phyloP scores from a whole-genome alignment of 1,140 invertebrate species.

The Epicauta chinensis region DNA sequence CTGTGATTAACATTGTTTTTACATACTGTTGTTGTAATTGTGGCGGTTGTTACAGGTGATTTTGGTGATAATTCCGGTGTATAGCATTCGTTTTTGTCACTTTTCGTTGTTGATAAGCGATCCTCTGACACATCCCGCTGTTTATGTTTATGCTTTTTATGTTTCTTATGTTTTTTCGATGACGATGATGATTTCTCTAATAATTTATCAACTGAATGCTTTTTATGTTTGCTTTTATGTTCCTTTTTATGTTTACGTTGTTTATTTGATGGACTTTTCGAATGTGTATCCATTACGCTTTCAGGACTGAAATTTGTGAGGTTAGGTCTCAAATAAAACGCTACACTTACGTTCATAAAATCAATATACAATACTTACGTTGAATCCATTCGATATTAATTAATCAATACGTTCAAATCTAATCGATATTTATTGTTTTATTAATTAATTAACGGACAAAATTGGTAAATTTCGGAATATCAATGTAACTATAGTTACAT shows the following conservation, averaged over 20 bases:
- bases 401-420: no score
- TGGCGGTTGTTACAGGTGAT: slow-evolving; percentile 1
- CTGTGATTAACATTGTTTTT: slow-evolving; percentile 28
- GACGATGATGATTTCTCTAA: slow-evolving; percentile 22
- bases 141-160: slow-evolving; percentile 40
- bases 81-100: slow-evolving; percentile 35
- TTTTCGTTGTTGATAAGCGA: slow-evolving; percentile 14
- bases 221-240: slow-evolving; percentile 42
- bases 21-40: slow-evolving; percentile 8
- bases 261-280: neutral
- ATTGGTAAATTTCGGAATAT: no score
- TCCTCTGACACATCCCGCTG: slow-evolving; percentile 28
- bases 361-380: no score
- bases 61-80: slow-evolving; percentile 36
- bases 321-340: neutral
- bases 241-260: slow-evolving; percentile 41
- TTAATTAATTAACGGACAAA: no score
- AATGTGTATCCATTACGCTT: neutral
- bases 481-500: no score
- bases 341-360: neutral
- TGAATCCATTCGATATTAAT: no score
- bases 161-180: slow-evolving; percentile 40
- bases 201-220: slow-evolving; percentile 31
- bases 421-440: no score
- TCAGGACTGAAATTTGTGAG: neutral